Evolutionary conservation across 2,113 vertebrate species (phyloP), one percentile per base, ranked within the genome.

Genomic region (Microtus pennsylvanicus): DNA sequence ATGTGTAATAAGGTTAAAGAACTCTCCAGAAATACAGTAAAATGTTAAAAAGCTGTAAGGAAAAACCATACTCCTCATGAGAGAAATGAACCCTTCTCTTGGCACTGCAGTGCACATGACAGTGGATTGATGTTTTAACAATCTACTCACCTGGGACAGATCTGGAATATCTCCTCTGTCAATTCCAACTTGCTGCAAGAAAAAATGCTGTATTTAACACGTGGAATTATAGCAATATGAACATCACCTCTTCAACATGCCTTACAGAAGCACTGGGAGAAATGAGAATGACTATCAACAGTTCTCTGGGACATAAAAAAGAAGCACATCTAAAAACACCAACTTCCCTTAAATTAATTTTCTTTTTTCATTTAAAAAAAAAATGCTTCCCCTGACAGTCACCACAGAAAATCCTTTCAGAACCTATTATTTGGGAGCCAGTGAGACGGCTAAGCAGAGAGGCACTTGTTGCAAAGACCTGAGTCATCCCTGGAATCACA

Each of bases 131-230:
- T 90, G 94, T 28, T 80, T 67, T 72, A 96, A 55, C 30, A 97
- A 63, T 45, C 81, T 89, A 97, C 95, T 98, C 98, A 99, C 99
- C 99, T 99, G 99, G 94, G 99, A 99, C 97, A 99, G 99, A 97
- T 99, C 99, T 97, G 99, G 99, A 98, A 99, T 99, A 98, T 99
- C 99, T 93, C 99, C 99, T 99, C 99, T 99, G 98, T 99, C 99
- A 91, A 99, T 99, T 96, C 99, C 99, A 98, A 99, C 99, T 98
- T 99, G 99, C 99, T 99, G 98, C 98, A 97, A 98, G 72, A 97
- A 90, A 74, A 98, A 47, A 72, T 19, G 22, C 70, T 72, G 2
- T n/a, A 92, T 92, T 97, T 94, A 97, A 95, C 7, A 90, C 3
- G 63, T 87, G 30, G 88, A 88, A 83, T 83, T 12, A 7, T 69